A percentile compares a stretch with the other conserved stretches of the same genome.
phyloP scores from a whole-genome alignment of 2,113 vertebrate species.

The Erinaceus europaeus region DNA sequence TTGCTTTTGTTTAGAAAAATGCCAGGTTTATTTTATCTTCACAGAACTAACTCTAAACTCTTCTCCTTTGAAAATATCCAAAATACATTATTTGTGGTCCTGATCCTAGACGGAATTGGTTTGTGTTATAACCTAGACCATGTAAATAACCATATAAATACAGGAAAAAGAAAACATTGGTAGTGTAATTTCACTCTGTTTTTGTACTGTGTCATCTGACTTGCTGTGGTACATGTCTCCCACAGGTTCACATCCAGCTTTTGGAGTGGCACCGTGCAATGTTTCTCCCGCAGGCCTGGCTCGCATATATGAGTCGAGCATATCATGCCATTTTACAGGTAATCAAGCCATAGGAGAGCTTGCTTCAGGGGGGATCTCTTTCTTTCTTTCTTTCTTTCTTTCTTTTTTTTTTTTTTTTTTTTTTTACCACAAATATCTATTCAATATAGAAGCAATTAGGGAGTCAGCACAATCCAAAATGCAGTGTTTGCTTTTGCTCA shows the following conservation, averaged over 20 bases:
- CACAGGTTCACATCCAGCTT: conserved; percentile 94
- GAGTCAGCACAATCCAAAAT: conserved; percentile 1
- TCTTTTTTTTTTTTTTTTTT: background rate
- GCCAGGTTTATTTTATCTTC: conserved; percentile 48
- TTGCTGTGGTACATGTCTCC: background rate
- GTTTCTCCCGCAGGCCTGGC: conserved; percentile 92
- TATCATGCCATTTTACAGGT: conserved; percentile 93
- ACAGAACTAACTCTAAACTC: conserved; percentile 4
- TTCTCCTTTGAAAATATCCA: conserved; percentile 37
- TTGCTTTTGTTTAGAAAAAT: conserved; percentile 70
- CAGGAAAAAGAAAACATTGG: background rate
- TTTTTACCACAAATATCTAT: background rate
- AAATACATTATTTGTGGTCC: conserved; percentile 52
- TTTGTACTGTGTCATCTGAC: background rate
- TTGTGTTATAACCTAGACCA: conserved; percentile 36
- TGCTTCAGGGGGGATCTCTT: background rate
- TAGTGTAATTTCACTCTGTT: background rate
- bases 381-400: background rate
- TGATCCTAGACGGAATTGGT: background rate
- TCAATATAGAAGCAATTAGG: background rate
- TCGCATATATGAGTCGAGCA: conserved; percentile 90
- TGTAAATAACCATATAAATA: too few relatives aligned
- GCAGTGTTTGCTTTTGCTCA: background rate
- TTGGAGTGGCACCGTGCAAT: conserved; percentile 95
- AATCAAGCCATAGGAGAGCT: background rate